Evolutionary conservation across 1,140 invertebrate species (phyloP).

Genomic region (Rhopalosiphum maidis): DNA sequence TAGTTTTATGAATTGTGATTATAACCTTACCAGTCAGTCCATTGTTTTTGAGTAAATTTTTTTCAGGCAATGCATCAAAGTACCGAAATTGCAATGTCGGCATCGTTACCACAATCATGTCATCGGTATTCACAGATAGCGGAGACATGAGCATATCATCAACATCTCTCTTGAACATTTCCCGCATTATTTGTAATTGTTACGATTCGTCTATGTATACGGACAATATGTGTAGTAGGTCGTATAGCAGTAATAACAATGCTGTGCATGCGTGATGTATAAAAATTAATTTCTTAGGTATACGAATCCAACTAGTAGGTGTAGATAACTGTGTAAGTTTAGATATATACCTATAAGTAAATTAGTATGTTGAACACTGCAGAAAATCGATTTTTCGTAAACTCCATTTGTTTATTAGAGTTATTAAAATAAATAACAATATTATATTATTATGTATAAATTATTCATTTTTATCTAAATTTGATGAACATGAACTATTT

Average conservation of each 20-base stretch:
- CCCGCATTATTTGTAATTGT: background rate
- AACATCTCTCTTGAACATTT: background rate
- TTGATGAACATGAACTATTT: too few relatives aligned
- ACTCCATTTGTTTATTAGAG: too few relatives aligned
- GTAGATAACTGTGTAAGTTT: too few relatives aligned
- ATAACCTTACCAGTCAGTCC: background rate
- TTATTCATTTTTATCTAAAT: too few relatives aligned
- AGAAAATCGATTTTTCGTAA: too few relatives aligned
- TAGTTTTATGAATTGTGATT: background rate
- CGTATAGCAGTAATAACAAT: too few relatives aligned
- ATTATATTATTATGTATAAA: background rate
- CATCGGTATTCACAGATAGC: background rate
- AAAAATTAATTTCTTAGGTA: too few relatives aligned
- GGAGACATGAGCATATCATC: background rate
- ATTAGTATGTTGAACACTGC: too few relatives aligned
- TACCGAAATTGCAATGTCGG: background rate
- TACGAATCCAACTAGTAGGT: too few relatives aligned
- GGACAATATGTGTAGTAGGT: background rate
- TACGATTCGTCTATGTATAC: background rate
- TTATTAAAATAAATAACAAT: too few relatives aligned
- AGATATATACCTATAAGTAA: too few relatives aligned
- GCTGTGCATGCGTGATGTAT: too few relatives aligned
- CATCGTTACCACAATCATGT: background rate
- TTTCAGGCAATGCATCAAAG: background rate
- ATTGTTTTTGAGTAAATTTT: background rate